Evolutionary conservation across 2,888 invertebrate genomes (phyloP).

Genomic region (Sclerodermus sp.): DNA sequence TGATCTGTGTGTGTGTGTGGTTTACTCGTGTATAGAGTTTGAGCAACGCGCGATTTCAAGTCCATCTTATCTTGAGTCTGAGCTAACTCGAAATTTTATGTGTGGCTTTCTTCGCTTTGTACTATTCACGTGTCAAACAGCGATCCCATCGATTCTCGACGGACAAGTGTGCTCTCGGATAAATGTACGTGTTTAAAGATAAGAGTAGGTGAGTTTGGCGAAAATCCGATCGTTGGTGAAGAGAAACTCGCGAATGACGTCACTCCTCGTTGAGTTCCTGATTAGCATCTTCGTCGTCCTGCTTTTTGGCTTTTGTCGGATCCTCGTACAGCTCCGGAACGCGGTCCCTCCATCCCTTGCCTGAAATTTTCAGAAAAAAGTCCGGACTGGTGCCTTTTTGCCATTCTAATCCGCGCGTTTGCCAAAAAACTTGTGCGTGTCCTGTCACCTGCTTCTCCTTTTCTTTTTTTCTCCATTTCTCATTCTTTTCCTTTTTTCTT

Average conservation of each 20-base stretch:
- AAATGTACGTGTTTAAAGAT: too few relatives aligned
- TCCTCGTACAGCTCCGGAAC: slow-evolving; percentile 56
- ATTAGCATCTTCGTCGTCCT: slow-evolving; percentile 31
- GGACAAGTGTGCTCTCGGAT: too few relatives aligned
- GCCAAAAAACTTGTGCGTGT: neutral
- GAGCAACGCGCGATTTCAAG: too few relatives aligned
- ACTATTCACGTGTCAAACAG: too few relatives aligned
- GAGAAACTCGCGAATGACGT: slow-evolving; percentile 4
- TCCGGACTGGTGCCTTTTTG: slow-evolving; percentile 8
- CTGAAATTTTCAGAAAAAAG: slow-evolving; percentile 54
- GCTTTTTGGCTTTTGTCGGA: slow-evolving; percentile 44
- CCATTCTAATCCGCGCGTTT: neutral
- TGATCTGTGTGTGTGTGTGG: too few relatives aligned
- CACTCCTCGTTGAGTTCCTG: slow-evolving; percentile 20
- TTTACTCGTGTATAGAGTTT: too few relatives aligned
- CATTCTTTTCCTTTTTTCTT: slow-evolving; percentile 14
- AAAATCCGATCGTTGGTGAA: slow-evolving; percentile 8
- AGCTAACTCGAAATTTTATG: too few relatives aligned
- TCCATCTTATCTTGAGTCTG: too few relatives aligned
- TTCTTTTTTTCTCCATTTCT: slow-evolving; percentile 8
- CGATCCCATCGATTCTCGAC: too few relatives aligned
- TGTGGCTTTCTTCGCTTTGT: too few relatives aligned
- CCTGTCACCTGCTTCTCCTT: neutral
- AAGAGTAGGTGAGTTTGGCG: too few relatives aligned
- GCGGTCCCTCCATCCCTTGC: slow-evolving; percentile 56